Evolutionary conservation across 2,113 vertebrate genomes (phyloP).

Genomic region (Ramphastos sulfuratus): DNA sequence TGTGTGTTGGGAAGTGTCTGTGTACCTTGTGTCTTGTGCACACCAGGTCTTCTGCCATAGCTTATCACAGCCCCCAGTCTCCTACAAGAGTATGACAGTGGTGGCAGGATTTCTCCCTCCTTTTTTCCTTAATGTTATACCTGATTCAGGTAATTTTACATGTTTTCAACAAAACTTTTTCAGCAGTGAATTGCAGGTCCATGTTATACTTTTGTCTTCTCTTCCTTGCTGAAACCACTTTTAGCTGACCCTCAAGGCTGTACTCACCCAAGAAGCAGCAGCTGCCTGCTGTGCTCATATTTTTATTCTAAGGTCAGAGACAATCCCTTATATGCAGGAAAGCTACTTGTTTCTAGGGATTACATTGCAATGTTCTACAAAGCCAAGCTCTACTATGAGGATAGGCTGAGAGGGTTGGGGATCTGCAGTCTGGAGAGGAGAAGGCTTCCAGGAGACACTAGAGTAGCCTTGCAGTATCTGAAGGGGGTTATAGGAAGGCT

Average conservation of each 20-base stretch:
- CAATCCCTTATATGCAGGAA: not conserved
- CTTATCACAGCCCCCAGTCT: accelerated
- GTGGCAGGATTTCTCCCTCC: not conserved
- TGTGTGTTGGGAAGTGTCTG: not conserved
- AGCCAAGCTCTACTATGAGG: not conserved
- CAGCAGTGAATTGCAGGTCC: not conserved
- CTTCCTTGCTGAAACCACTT: not conserved
- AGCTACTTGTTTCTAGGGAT: not conserved
- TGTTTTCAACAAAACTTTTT: not conserved
- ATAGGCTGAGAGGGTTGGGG: no score
- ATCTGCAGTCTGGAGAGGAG: no score
- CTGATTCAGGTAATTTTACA: not conserved
- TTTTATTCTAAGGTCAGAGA: not conserved
- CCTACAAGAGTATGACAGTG: not conserved
- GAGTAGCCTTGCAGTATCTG: no score
- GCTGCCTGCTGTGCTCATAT: not conserved
- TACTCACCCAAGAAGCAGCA: not conserved
- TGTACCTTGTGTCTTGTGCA: not conserved
- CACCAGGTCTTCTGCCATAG: accelerated
- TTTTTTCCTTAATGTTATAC: not conserved
- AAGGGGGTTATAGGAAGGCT: no score
- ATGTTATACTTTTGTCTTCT: not conserved
- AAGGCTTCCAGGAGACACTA: no score
- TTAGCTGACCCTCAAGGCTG: not conserved
- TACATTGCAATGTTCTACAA: not conserved